Evolutionary conservation across 2,888 invertebrate genomes (phyloP), one percentile per base, ranked within the genome.

Genomic region (Cheilosia impressa): DNA sequence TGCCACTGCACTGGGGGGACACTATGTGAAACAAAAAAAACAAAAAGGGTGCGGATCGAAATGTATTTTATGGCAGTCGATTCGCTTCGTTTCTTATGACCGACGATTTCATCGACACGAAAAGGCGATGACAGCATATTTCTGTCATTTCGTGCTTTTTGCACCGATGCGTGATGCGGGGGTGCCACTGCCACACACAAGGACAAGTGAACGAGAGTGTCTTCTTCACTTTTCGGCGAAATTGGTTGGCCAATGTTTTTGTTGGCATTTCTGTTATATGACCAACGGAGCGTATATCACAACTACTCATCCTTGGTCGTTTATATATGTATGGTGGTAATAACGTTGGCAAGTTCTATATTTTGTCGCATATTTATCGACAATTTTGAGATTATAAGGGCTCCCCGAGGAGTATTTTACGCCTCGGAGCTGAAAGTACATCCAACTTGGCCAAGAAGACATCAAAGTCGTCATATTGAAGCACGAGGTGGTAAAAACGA

Each of bases 81-180:
- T 76, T 72, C 84, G 71, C 66, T 80, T 55, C 60, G 66, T 71
- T 85, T 85, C 80, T 85, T 85, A 85, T 80, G 84, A 85, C 71
- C 76, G 75, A 80, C 80, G 80, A 76, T 85, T 85, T 85, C 84
- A 85, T 85, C 84, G 84, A 80, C 84, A 76, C 76, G 69, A 85
- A 84, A 85, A 80, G 80, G 62, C 80, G 84, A 85, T 85, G 84
- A 85, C 84, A 80, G 80, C 80, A 85, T 80, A 76, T 84, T 84
- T 84, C 79, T 84, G 69, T 80, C 73, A 80, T 75, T 75, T 55
- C 5, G 6, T 47, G 38, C 27, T 60, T 58, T 41, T 71, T 58
- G 10, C 13, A 52, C 47, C 41, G 4, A 5, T 41, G 53, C 31
- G 15, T 34, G 34, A 34, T 50, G 63, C 22, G 24, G 15, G 52